Base-by-base conservation (phyloP, 23 tunicate species). In the Clavelina lepadiformis region DNA sequence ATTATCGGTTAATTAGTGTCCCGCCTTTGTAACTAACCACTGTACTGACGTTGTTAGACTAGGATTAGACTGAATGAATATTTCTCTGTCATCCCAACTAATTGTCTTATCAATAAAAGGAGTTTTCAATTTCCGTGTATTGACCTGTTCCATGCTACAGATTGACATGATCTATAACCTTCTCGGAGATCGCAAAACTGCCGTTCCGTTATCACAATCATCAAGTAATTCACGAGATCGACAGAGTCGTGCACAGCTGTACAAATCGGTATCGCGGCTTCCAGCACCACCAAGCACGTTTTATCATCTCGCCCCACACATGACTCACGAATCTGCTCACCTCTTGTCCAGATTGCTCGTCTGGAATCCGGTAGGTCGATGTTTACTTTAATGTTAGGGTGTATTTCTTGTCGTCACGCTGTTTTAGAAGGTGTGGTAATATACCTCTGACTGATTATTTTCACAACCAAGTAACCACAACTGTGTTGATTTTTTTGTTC, bases 261-360 rank as follows among this genome's bases (percentile, higher is more conserved):
- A 76, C 73, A 51, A 66, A 38, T 65, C 73, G 0, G 59, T 76
- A 7, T 28, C 65, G 0, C 57, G 59, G 1, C 35, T 65, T 35
- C 29, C 83, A 0, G 67, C 83, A 0, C 65, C 83, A 3, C 82
- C 93, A 1, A 65, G 56, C 15, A 63, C 56, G 26, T 69, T 84
- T 61, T 84, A 70, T 57, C 74, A 68, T 21, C 66, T 84, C 21
- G 70, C 81, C 28, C 93, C 93, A 2, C 37, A 54, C 38, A 76
- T 84, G 93, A 84, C 93, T 1, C 83, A 86, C 34, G 80, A 71
- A 35, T 75, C 95, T 1, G 80, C 85, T 2, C 95, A 86, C 61
- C 62, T 86, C 3, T 62, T 86, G 23, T 86, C 95, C 0, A 34
- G 76, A 31, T 36, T 86, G 33, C 54, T 86, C 5, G 73, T 67